A percentile compares a stretch with the other conserved stretches of the same genome.
These are phyloP conservation scores for Belgica antarctica DNA, from an alignment of 2,888 invertebrate genomes.

Conservation along the genomic window DNA sequence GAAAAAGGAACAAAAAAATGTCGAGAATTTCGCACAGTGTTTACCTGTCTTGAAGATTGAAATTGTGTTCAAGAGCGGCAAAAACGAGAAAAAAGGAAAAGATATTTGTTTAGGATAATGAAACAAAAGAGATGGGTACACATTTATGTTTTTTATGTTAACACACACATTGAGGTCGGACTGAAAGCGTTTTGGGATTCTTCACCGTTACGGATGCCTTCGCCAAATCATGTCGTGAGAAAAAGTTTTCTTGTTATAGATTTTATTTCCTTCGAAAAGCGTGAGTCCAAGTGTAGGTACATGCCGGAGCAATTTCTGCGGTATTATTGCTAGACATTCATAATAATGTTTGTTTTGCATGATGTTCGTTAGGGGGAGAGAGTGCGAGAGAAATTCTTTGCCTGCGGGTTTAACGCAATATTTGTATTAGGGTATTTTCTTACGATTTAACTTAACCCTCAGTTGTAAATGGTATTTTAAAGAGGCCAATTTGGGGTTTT, in stretches of 20 bases:
- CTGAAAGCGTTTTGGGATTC: conserved; percentile 29
- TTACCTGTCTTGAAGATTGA: conserved; percentile 39
- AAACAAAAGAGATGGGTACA: conserved; percentile 39
- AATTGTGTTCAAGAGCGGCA: neutral
- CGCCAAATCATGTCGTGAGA: conserved; percentile 36
- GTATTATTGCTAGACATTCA: conserved; percentile 32
- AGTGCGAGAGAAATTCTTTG: neutral
- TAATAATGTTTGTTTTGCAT: conserved; percentile 41
- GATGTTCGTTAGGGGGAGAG: conserved; percentile 10
- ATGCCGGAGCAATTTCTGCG: neutral
- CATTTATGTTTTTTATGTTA: conserved; percentile 37
- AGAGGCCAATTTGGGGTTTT: neutral
- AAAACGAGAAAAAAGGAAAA: conserved; percentile 33
- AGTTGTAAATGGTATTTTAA: conserved; percentile 3
- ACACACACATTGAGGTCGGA: conserved; percentile 33
- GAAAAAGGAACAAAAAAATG: conserved; percentile 16
- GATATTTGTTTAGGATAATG: conserved; percentile 41
- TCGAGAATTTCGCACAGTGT: conserved; percentile 27
- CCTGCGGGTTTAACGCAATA: neutral
- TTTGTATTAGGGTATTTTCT: conserved; percentile 1
- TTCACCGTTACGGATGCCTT: conserved; percentile 2
- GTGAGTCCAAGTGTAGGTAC: conserved; percentile 12
- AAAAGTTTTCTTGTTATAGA: no score
- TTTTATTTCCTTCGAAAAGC: conserved; percentile 10
- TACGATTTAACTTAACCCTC: neutral